Conservation (phyloP, 2,888 invertebrate species). For the Cheilosia urbana region DNA sequence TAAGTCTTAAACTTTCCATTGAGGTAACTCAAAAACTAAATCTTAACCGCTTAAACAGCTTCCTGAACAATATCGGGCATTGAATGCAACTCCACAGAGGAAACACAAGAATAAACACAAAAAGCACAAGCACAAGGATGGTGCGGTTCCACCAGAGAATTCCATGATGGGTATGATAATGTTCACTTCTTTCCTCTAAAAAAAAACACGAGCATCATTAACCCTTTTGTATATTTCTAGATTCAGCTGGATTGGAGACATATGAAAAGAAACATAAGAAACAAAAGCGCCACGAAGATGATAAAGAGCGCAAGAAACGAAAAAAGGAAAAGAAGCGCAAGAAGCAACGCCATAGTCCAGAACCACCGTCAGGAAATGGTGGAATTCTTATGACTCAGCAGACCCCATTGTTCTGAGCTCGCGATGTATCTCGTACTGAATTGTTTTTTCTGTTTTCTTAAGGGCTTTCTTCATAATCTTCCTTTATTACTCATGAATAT, state of each 20-base stretch:
- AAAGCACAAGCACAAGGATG: slow-evolving; percentile 96
- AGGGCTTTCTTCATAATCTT: slow-evolving; percentile 36
- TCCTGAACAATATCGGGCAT: slow-evolving; percentile 97
- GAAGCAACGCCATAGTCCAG: slow-evolving; percentile 96
- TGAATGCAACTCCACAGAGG: slow-evolving; percentile 95
- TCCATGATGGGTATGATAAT: slow-evolving; percentile 87
- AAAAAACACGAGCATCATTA: background rate
- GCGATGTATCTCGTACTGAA: slow-evolving; percentile 45
- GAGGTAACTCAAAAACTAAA: slow-evolving; percentile 16
- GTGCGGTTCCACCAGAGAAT: slow-evolving; percentile 91
- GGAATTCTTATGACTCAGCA: slow-evolving; percentile 64
- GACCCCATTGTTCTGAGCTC: slow-evolving; percentile 69
- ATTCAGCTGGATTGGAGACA: slow-evolving; percentile 89
- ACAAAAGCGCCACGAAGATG: slow-evolving; percentile 96
- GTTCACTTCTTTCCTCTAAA: background rate
- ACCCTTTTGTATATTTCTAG: slow-evolving; percentile 80
- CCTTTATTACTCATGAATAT: slow-evolving; percentile 49
- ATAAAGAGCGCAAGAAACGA: slow-evolving; percentile 95
- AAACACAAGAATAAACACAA: slow-evolving; percentile 98
- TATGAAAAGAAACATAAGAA: slow-evolving; percentile 98
- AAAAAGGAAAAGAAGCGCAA: slow-evolving; percentile 98
- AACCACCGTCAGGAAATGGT: slow-evolving; percentile 84
- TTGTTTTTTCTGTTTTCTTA: slow-evolving; percentile 2
- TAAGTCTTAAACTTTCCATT: slow-evolving; percentile 73
- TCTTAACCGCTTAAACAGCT: slow-evolving; percentile 84